Conservation (phyloP, 2,888 invertebrate species). For the Metopia argyrocephala region DNA sequence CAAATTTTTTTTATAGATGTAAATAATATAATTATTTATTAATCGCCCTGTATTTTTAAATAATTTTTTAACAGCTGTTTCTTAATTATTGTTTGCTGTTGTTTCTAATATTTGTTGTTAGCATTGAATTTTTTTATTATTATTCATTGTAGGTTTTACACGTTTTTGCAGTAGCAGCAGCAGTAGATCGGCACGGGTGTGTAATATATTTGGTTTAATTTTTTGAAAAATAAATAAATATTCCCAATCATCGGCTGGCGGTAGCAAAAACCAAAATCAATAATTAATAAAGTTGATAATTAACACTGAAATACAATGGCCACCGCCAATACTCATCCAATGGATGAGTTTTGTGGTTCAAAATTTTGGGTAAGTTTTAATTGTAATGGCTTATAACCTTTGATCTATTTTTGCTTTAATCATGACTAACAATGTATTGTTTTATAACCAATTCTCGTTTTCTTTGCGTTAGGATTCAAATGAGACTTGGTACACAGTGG, state of each 20-base stretch:
- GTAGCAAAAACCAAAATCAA: background rate
- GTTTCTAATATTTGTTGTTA: slow-evolving; percentile 22
- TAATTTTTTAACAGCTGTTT: slow-evolving; percentile 38
- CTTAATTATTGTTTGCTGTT: slow-evolving; percentile 35
- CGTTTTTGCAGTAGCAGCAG: slow-evolving; percentile 20
- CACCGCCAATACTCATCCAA: slow-evolving; percentile 77
- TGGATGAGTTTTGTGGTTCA: slow-evolving; percentile 89
- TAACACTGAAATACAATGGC: slow-evolving; percentile 26
- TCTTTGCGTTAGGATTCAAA: slow-evolving; percentile 84
- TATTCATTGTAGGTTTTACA: slow-evolving; percentile 38
- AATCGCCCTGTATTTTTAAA: slow-evolving; percentile 4
- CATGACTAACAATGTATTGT: slow-evolving; percentile 5
- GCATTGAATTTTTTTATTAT: slow-evolving; percentile 24
- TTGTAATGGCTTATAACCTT: background rate
- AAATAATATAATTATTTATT: background rate
- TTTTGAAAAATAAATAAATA: slow-evolving; percentile 29
- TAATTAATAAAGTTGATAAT: background rate
- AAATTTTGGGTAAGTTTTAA: slow-evolving; percentile 86
- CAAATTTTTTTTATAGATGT: background rate
- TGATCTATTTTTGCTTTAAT: slow-evolving; percentile 11
- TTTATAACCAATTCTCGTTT: slow-evolving; percentile 51
- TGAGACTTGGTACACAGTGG: slow-evolving; percentile 88
- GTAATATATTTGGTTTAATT: slow-evolving; percentile 1
- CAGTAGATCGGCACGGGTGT: background rate
- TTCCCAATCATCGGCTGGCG: background rate